Percentiles rank a stretch among this genome's conserved stretches.
These are phyloP conservation scores for Holotrichia oblita DNA, from an alignment of 1,140 invertebrate species.

Conservation along the genomic window DNA sequence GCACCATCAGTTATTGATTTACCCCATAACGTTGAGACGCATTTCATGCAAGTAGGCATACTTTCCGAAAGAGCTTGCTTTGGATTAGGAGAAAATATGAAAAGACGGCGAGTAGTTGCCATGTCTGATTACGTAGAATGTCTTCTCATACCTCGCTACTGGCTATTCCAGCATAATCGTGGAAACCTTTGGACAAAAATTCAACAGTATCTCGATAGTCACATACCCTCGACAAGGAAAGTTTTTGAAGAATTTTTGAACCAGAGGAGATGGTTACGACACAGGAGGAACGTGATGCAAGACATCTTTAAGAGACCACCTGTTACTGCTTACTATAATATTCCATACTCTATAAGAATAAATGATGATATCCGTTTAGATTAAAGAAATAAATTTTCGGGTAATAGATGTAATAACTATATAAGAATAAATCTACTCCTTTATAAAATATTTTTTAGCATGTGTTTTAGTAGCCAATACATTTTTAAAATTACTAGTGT, in stretches of 20 bases:
- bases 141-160: constrained; percentile 70
- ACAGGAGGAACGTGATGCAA: constrained; percentile 63
- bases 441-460: too few species aligned
- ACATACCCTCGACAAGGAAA: constrained; percentile 67
- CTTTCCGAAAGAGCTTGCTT: constrained; percentile 63
- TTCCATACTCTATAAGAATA: constrained; percentile 40
- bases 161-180: constrained; percentile 68
- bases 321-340: neutral
- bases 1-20: neutral
- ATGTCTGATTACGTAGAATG: constrained; percentile 64
- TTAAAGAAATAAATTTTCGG: neutral
- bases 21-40: constrained; percentile 57
- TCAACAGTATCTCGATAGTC: constrained; percentile 67
- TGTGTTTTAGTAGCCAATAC: too few species aligned
- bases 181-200: constrained; percentile 72
- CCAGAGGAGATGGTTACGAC: constrained; percentile 66
- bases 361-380: constrained; percentile 39
- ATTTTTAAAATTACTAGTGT: too few species aligned
- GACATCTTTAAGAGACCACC: constrained; percentile 62
- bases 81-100: constrained; percentile 69
- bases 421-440: too few species aligned
- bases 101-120: constrained; percentile 68
- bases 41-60: constrained; percentile 63
- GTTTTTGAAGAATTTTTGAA: constrained; percentile 66
- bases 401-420: too few species aligned